Evolutionary conservation across 2,113 vertebrate species (phyloP), one percentile per base, ranked within the genome.

Genomic region (Fregetta grallaria): DNA sequence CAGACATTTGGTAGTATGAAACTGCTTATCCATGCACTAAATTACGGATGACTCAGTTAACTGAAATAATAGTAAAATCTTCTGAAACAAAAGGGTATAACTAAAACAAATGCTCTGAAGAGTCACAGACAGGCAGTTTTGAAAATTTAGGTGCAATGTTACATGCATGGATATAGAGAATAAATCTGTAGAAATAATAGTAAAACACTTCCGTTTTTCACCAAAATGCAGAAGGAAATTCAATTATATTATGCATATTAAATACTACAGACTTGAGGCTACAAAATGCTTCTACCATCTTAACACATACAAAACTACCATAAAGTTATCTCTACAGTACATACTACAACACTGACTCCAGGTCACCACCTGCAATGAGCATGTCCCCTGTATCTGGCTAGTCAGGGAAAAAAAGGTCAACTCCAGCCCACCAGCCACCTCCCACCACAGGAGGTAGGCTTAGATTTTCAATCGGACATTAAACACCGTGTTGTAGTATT

Each of bases 1-100:
- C 85, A 96, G 95, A 96, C 95, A 80, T 97, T 97, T 87, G 91
- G 90, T 97, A 93, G 88, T 81, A 91, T 96, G 95, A 97, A 98
- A 98, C 97, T 92, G 88, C 85, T 96, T 96, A 95, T 96, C 95
- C 98, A 98, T 98, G 98, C 98, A 98, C 89, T 97, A 98, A 95
- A 65, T 97, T 90, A 97, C 86, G 0, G 73, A 70, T 88, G 50
- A 92, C 94, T 62, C 40, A 11, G 66, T 93, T 94, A 83, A 97
- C 83, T 70, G 91, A 95, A 90, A 97, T 42, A 62, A 97, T 40
- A 67, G 56, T 82, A 91, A 88, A 93, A 84, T 61, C 75, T 90
- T 83, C 56, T 32, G 81, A 87, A 90, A 88, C 21, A 27, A 80
- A 96, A 97, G 80, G 22, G 27, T 90, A 45, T 59, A 93, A 94